phyloP scores from a whole-genome alignment of 2,797 vertebrate species.

The Sebastes reedi region DNA sequence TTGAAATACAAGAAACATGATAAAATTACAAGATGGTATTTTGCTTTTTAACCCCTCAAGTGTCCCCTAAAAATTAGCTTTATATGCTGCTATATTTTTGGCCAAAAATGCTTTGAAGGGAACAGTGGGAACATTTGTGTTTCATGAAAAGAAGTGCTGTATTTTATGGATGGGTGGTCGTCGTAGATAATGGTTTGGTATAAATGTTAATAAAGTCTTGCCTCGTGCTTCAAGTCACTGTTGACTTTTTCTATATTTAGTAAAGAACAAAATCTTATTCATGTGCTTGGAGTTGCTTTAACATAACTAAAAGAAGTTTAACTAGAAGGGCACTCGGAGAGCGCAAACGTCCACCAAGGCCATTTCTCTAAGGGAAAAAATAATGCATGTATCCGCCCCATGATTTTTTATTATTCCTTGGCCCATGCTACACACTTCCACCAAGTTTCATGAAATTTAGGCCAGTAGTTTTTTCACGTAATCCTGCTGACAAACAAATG shows the following conservation, averaged over 20 bases:
- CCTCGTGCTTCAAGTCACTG: background rate
- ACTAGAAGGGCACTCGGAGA: background rate
- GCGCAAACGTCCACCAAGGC: too few relatives aligned
- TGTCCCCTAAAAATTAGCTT: background rate
- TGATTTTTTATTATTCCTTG: background rate
- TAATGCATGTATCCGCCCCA: too few relatives aligned
- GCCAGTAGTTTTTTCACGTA: background rate
- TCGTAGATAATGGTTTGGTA: background rate
- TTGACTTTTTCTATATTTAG: background rate
- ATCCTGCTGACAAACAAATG: background rate
- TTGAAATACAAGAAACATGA: background rate
- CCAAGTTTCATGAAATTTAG: background rate
- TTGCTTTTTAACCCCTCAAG: background rate
- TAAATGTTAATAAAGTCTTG: background rate
- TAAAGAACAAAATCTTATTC: background rate
- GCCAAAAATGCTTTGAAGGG: too few relatives aligned
- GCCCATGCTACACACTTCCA: background rate
- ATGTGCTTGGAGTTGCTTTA: background rate
- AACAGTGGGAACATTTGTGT: background rate
- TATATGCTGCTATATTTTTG: background rate
- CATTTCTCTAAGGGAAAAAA: too few relatives aligned
- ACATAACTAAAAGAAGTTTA: background rate
- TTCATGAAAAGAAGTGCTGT: accelerated
- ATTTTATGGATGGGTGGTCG: background rate
- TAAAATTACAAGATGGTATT: background rate